Evolutionary conservation across 2,888 invertebrate species (phyloP), one percentile per base, ranked within the genome.

Genomic region (Microdon myrmicae): DNA sequence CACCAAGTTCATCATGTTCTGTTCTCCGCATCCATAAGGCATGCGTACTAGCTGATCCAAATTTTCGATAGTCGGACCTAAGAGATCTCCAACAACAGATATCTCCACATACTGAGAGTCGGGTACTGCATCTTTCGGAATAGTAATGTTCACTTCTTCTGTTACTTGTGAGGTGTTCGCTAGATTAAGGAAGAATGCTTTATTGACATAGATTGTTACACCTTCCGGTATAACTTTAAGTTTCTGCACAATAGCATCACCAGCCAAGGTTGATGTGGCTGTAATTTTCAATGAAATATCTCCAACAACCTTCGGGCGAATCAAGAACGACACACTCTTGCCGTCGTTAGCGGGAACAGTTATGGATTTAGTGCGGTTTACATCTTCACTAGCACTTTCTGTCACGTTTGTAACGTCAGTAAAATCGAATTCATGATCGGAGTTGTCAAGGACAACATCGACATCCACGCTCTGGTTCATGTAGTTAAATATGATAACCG

Each of bases 401-500:
- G 89, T 86, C 28, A 90, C 82, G 72, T 92, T 91, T 6, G 89
- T 87, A 44, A 88, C 82, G 69, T 92, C 90, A 48, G 90, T 88
- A 74, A 92, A 93, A 71, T 90, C 89, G 75, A 89, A 92, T 70
- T 90, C 88, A 67, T 88, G 87, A 38, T 89, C 87, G 7, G 86
- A 84, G 78, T 92, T 92, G 71, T 92, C 91, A 75, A 97, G 82
- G 0, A 91, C 90, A 0, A 97, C 87, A 71, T 92, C 90, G 0
- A 90, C 91, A 8, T 84, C 83, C 0, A 90, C 82, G 67, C 92
- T 88, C 56, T 87, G 86, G 8, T 88, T 86, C 80, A 93, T 84
- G 71, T 96, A 92, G 78, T 96, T 98, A 78, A 91, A 93, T 5
- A 97, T 86, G 2, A 92, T 88, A 7, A 93, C 87, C 34, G 96